Evolutionary conservation across 2,797 vertebrate genomes (phyloP).

Genomic region (Brachymystax lenok): DNA sequence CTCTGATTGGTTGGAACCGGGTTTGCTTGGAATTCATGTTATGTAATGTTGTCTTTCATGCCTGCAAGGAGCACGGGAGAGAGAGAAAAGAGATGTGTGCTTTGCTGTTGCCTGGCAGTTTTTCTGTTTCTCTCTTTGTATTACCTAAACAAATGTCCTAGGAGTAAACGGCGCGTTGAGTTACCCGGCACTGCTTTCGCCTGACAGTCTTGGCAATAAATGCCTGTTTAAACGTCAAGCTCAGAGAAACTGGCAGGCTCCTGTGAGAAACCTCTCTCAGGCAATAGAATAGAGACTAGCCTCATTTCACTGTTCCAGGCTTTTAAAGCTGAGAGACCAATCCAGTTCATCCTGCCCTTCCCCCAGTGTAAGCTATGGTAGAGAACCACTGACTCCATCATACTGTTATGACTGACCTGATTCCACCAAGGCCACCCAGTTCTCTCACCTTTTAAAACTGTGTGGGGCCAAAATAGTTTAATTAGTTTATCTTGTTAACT

Average conservation of each 20-base stretch:
- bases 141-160: conserved; percentile 10
- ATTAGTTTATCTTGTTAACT: not conserved
- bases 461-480: not conserved
- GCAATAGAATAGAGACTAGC: not conserved
- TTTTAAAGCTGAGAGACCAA: not conserved
- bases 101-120: conserved; percentile 18
- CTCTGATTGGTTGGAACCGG: conserved; percentile 48
- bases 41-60: conserved; percentile 58
- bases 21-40: conserved; percentile 46
- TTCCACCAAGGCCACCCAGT: not conserved
- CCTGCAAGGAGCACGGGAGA: conserved; percentile 26
- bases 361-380: not conserved
- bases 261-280: not conserved
- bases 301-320: not conserved
- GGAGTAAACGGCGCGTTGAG: not conserved
- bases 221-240: not conserved
- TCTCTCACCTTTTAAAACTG: not conserved
- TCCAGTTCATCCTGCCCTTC: not conserved
- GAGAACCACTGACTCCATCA: not conserved
- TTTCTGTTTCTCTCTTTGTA: conserved; percentile 2
- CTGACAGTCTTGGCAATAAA: conserved; percentile 4
- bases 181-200: not conserved
- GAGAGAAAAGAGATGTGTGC: conserved; percentile 41
- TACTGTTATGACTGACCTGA: conserved; percentile 1
- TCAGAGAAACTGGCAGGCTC: not conserved